A percentile compares a stretch with the other conserved stretches of the same genome.
Evolutionary conservation across 2,888 invertebrate species (phyloP).

Genomic region (Malacosoma neustria): DNA sequence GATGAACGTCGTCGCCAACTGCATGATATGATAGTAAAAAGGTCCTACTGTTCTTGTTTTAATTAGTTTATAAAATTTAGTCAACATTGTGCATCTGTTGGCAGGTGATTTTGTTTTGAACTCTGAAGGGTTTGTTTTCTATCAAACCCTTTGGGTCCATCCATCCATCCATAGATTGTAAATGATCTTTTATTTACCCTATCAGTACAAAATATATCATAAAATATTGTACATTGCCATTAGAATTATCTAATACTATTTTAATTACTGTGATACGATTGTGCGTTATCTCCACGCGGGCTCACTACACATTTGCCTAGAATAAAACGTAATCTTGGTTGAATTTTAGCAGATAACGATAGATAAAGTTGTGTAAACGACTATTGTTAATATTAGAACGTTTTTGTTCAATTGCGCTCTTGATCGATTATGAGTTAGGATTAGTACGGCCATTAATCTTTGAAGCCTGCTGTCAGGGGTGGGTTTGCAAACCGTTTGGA

Average conservation of each 20-base stretch:
- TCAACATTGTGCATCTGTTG: too few species aligned
- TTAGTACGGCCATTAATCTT: not conserved
- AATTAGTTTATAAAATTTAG: too few species aligned
- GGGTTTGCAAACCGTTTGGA: too few species aligned
- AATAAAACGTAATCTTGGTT: not conserved
- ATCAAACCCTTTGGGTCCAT: too few species aligned
- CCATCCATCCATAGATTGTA: too few species aligned
- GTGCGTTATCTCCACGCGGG: not conserved
- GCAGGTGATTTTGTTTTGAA: too few species aligned
- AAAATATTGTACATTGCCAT: not conserved
- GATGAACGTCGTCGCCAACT: too few species aligned
- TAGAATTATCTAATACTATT: not conserved
- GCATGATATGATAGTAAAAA: too few species aligned
- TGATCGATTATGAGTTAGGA: not conserved
- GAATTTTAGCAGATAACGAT: not conserved
- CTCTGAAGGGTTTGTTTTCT: too few species aligned
- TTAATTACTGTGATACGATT: not conserved
- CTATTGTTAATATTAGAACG: not conserved
- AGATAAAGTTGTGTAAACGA: not conserved
- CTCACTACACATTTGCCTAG: not conserved
- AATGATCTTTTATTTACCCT: too few species aligned
- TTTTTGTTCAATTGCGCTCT: not conserved
- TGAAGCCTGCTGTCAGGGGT: not conserved
- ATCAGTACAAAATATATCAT: too few species aligned
- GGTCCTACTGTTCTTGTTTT: too few species aligned